phyloP scores from a whole-genome alignment of 2,888 invertebrate species.

The Smittia sp. region DNA sequence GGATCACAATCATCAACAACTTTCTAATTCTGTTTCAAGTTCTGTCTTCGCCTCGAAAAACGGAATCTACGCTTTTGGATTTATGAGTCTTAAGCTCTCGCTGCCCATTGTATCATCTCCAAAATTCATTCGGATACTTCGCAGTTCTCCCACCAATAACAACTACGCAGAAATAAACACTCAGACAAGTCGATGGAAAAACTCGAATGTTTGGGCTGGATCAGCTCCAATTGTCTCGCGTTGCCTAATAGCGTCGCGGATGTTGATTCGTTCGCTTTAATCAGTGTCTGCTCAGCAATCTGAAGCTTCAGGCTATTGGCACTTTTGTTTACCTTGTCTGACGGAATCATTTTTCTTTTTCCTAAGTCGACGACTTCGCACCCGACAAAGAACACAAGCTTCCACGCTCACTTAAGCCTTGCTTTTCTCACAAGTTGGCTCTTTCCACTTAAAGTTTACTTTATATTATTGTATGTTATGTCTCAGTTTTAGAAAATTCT shows the following conservation, averaged over 20 bases:
- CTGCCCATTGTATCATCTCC: too few species aligned
- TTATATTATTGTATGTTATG: slow-evolving; percentile 2
- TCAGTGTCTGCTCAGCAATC: too few species aligned
- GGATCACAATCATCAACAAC: neutral
- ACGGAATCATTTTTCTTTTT: slow-evolving; percentile 31
- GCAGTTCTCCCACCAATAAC: neutral
- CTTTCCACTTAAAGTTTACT: neutral
- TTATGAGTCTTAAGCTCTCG: too few species aligned
- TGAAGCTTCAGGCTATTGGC: neutral
- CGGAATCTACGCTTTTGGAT: too few species aligned
- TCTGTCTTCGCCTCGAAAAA: neutral
- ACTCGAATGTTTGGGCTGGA: neutral
- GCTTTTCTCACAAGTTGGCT: neutral
- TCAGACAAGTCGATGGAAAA: neutral
- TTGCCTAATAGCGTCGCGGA: neutral
- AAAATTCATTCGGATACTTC: neutral
- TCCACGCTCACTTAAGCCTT: neutral
- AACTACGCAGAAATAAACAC: neutral
- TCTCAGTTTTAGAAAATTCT: neutral
- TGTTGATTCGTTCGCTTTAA: neutral
- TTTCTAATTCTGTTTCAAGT: slow-evolving; percentile 5
- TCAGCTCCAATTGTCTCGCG: neutral
- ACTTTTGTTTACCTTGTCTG: slow-evolving; percentile 30
- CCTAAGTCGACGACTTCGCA: neutral
- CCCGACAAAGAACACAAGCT: neutral